phyloP scores from a whole-genome alignment of 2,888 invertebrate genomes.

The Arctia plantaginis region DNA sequence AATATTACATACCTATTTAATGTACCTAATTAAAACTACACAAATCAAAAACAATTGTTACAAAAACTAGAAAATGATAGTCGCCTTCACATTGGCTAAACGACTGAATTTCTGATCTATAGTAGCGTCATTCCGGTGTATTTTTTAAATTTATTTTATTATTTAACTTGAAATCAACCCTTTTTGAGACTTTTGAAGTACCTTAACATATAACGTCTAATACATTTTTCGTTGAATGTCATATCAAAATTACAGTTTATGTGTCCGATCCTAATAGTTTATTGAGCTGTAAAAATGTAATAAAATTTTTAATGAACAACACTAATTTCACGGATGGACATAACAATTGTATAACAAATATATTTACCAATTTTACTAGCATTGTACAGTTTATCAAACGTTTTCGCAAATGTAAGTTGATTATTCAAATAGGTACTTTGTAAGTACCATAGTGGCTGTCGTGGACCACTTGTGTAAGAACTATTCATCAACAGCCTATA shows the following conservation, averaged over 20 bases:
- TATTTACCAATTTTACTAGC: neutral
- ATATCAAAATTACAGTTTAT: neutral
- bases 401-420: neutral
- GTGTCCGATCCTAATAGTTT: neutral
- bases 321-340: slow-evolving; percentile 10
- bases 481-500: too few species aligned
- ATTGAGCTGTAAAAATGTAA: neutral
- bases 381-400: neutral
- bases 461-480: too few species aligned
- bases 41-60: too few species aligned
- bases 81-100: slow-evolving; percentile 61
- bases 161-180: too few species aligned
- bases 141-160: slow-evolving; percentile 45
- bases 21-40: too few species aligned
- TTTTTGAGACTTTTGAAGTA: too few species aligned
- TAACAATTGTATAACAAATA: neutral
- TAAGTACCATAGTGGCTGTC: neutral
- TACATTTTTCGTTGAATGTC: too few species aligned
- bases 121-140: slow-evolving; percentile 53
- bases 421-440: neutral
- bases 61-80: slow-evolving; percentile 25
- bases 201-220: neutral
- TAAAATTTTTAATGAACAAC: neutral
- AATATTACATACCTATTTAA: too few species aligned
- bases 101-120: slow-evolving; percentile 56